phyloP scores from a whole-genome alignment of 2,113 vertebrate genomes.

The Phycodurus eques region DNA sequence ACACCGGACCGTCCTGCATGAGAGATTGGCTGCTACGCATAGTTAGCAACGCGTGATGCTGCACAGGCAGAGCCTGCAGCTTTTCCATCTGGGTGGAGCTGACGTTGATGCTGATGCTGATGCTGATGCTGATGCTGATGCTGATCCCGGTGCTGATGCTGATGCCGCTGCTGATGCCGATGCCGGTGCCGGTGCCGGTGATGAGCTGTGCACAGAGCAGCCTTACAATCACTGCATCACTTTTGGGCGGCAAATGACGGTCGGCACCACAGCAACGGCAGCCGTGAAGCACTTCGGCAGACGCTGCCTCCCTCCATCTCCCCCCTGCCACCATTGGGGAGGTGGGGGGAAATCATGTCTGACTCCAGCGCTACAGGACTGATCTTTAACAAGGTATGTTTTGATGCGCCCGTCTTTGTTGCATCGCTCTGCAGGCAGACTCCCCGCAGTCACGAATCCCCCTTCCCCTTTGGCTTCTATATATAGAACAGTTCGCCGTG shows the following conservation, averaged over 20 bases:
- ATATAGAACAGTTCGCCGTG: neutral
- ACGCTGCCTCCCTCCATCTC: conserved; percentile 32
- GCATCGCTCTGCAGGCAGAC: conserved; percentile 41
- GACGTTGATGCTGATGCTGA: conserved; percentile 28
- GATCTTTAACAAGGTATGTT: conserved; percentile 76
- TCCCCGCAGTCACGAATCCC: conserved; percentile 13
- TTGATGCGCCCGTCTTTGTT: conserved; percentile 37
- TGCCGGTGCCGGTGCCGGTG: neutral
- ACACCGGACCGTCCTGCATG: neutral
- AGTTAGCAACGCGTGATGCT: conserved; percentile 10
- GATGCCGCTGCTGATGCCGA: conserved; percentile 27
- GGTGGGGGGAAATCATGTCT: conserved; percentile 70
- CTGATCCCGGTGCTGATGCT: neutral
- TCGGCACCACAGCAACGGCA: conserved; percentile 60
- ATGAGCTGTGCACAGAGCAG: conserved; percentile 39
- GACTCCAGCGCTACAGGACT: conserved; percentile 76
- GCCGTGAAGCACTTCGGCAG: conserved; percentile 67
- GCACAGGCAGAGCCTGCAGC: conserved; percentile 7
- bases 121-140: conserved; percentile 4
- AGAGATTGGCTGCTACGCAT: neutral
- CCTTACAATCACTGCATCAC: conserved; percentile 73
- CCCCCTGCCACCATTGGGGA: conserved; percentile 54
- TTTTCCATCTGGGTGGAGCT: conserved; percentile 13
- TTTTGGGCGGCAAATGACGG: conserved; percentile 71
- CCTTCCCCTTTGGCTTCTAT: conserved; percentile 15